Evolutionary conservation across 2,888 invertebrate genomes (phyloP).

Genomic region (Smittia sp.): DNA sequence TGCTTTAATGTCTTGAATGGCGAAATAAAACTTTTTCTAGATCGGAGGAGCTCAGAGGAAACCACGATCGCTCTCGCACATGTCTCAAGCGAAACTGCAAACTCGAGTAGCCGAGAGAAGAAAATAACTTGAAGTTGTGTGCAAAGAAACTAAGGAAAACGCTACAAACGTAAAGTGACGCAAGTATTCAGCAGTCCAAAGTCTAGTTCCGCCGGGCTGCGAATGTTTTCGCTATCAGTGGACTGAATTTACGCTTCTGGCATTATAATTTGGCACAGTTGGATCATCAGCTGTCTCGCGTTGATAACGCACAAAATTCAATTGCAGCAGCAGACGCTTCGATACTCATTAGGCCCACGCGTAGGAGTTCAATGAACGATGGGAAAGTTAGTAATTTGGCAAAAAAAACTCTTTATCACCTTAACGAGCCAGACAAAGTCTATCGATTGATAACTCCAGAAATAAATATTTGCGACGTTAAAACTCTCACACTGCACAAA

Average conservation of each 20-base stretch:
- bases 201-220: neutral
- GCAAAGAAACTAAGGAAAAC: neutral
- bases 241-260: too few relatives aligned
- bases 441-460: neutral
- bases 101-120: neutral
- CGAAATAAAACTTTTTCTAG: neutral
- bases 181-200: constrained; percentile 14
- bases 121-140: constrained; percentile 3
- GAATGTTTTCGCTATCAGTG: too few relatives aligned
- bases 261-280: too few relatives aligned
- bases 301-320: too few relatives aligned
- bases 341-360: too few relatives aligned
- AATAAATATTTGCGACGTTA: neutral
- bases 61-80: constrained; percentile 32
- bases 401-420: neutral
- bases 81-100: constrained; percentile 36
- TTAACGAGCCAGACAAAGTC: neutral
- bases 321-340: too few relatives aligned
- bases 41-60: neutral
- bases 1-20: neutral
- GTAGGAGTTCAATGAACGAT: neutral
- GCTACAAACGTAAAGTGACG: constrained; percentile 7
- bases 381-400: neutral
- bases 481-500: too few relatives aligned
- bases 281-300: too few relatives aligned